Conservation (phyloP, 2,888 invertebrate species). For the Drosophila mimetica region DNA sequence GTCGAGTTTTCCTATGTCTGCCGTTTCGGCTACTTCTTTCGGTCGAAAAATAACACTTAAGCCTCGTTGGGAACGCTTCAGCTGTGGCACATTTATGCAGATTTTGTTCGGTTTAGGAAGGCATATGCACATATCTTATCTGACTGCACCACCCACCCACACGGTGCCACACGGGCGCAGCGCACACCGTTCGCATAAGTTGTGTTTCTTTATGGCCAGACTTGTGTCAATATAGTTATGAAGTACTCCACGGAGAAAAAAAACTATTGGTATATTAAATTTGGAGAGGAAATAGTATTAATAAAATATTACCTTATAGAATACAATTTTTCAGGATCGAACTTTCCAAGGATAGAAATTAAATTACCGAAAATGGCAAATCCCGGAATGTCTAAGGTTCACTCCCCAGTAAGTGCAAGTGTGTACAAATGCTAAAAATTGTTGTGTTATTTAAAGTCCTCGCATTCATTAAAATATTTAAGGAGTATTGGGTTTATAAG, state of each 20-base stretch:
- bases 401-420: too few species aligned
- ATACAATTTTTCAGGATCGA: too few species aligned
- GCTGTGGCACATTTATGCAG: conserved; percentile 48
- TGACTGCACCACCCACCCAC: conserved; percentile 53
- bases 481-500: too few species aligned
- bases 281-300: too few species aligned
- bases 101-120: conserved; percentile 48
- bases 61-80: conserved; percentile 31
- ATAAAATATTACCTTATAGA: too few species aligned
- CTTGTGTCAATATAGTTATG: conserved; percentile 34
- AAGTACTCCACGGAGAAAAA: conserved; percentile 19
- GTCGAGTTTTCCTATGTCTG: conserved; percentile 10
- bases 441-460: too few species aligned
- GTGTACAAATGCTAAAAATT: too few species aligned
- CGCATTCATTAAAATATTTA: too few species aligned
- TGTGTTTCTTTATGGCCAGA: conserved; percentile 36
- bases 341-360: too few species aligned
- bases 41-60: conserved; percentile 20
- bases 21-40: conserved; percentile 18
- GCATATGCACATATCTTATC: conserved; percentile 53
- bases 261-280: too few species aligned
- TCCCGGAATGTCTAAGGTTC: too few species aligned
- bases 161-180: conserved; percentile 18
- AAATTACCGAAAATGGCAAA: too few species aligned
- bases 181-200: conserved; percentile 45